Conservation (phyloP, 2,888 invertebrate genomes). For the Drosophila pullipes region DNA sequence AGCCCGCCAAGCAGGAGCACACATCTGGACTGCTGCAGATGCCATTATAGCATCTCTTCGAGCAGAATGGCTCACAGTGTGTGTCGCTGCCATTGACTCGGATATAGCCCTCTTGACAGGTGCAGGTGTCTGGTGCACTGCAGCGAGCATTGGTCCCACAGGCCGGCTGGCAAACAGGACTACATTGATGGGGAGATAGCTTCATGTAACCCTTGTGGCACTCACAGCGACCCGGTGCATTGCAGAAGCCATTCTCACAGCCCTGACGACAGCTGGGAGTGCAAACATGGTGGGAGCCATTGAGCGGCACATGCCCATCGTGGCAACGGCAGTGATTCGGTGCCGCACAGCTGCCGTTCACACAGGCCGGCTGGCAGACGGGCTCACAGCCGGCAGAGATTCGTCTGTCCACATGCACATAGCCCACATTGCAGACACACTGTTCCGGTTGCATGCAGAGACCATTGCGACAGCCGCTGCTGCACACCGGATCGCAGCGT, state of each 20-base stretch:
- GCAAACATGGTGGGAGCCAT: conserved; percentile 77
- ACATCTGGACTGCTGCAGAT: conserved; percentile 84
- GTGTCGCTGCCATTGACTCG: conserved; percentile 75
- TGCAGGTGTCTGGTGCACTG: conserved; percentile 83
- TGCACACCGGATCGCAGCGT: conserved; percentile 81
- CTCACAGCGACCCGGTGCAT: conserved; percentile 81
- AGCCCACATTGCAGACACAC: conserved; percentile 79
- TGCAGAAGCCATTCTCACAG: conserved; percentile 85
- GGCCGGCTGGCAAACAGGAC: conserved; percentile 69
- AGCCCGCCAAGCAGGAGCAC: conserved; percentile 84
- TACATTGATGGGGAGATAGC: conserved; percentile 75
- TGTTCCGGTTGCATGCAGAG: conserved; percentile 86
- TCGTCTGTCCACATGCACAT: conserved; percentile 60
- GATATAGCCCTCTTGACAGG: conserved; percentile 74
- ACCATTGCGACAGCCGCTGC: conserved; percentile 79
- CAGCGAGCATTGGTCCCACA: conserved; percentile 84
- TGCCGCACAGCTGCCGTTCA: conserved; percentile 86
- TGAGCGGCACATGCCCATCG: conserved; percentile 76
- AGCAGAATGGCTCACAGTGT: conserved; percentile 81
- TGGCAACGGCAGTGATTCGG: conserved; percentile 83
- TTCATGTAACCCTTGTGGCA: conserved; percentile 81
- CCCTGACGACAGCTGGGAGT: conserved; percentile 81
- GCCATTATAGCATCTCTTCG: conserved; percentile 83
- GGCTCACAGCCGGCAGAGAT: conserved; percentile 85
- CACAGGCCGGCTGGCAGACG: conserved; percentile 86